Percentiles rank a stretch among this genome's conserved stretches.
Conservation (phyloP, 2,797 vertebrate species). For the Zonotrichia albicollis region DNA sequence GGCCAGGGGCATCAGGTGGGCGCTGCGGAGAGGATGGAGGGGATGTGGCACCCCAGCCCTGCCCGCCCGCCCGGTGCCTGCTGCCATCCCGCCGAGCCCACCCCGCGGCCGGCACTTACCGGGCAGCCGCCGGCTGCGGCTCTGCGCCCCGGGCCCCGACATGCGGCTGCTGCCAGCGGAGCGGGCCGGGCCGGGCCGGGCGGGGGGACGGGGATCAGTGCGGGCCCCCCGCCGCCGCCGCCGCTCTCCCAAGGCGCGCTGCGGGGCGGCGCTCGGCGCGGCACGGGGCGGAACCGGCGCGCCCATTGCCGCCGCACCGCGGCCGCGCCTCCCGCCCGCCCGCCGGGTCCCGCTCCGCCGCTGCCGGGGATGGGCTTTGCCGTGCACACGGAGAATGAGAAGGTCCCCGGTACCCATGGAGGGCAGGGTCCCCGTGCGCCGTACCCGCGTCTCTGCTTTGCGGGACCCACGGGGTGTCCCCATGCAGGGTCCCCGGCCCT, state of each 20-base stretch:
- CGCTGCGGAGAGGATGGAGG: neutral
- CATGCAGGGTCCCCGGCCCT: neutral
- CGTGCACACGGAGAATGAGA: no score
- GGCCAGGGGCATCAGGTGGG: neutral
- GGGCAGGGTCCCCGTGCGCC: neutral
- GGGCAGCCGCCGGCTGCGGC: slow-evolving; percentile 34
- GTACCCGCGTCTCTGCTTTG: neutral
- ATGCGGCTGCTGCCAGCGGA: neutral
- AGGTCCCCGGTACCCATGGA: fast-evolving
- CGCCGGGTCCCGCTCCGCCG: neutral
- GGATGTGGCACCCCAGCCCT: neutral
- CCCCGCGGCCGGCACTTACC: slow-evolving; percentile 18
- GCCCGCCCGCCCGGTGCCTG: neutral
- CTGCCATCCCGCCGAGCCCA: neutral
- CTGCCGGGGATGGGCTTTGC: neutral
- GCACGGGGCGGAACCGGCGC: slow-evolving; percentile 17
- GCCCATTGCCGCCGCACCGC: neutral
- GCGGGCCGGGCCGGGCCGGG: neutral
- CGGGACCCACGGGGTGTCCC: neutral
- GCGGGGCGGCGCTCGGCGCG: neutral
- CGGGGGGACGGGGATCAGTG: neutral
- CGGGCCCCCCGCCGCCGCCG: neutral
- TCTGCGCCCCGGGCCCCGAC: neutral
- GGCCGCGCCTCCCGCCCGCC: neutral
- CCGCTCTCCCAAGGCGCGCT: neutral